phyloP scores from a whole-genome alignment of 2,888 invertebrate species.

The Amphipoea oculea region DNA sequence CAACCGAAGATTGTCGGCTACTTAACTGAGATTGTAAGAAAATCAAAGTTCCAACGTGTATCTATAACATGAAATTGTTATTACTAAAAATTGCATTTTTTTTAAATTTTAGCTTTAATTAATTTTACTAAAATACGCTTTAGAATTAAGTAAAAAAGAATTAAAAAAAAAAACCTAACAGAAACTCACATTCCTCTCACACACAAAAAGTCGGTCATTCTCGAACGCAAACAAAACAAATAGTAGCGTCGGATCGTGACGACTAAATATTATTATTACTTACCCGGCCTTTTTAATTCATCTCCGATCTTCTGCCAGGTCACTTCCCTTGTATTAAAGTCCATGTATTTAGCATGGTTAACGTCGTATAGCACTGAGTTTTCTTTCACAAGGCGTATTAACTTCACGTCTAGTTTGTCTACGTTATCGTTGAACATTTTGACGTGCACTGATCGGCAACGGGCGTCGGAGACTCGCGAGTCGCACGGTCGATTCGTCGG shows the following conservation, averaged over 20 bases:
- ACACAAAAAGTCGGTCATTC: neutral
- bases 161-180: neutral
- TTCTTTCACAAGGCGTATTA: slow-evolving; percentile 80
- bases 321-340: slow-evolving; percentile 85
- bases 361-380: slow-evolving; percentile 83
- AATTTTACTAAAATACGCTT: neutral
- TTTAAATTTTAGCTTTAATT: neutral
- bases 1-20: too few species aligned
- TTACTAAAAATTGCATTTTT: neutral
- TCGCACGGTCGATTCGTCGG: slow-evolving; percentile 62
- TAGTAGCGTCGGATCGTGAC: slow-evolving; percentile 60
- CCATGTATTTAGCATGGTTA: slow-evolving; percentile 83
- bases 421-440: slow-evolving; percentile 75
- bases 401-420: slow-evolving; percentile 76
- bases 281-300: slow-evolving; percentile 83
- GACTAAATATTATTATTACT: slow-evolving; percentile 68
- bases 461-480: slow-evolving; percentile 55
- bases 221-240: slow-evolving; percentile 22
- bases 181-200: slow-evolving; percentile 27
- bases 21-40: neutral
- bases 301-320: slow-evolving; percentile 88
- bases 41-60: neutral
- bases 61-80: neutral
- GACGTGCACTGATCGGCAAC: slow-evolving; percentile 46
- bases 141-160: neutral